Evolutionary conservation across 2,113 vertebrate genomes (phyloP), one percentile per base, ranked within the genome.

Genomic region (Salvelinus alpinus): DNA sequence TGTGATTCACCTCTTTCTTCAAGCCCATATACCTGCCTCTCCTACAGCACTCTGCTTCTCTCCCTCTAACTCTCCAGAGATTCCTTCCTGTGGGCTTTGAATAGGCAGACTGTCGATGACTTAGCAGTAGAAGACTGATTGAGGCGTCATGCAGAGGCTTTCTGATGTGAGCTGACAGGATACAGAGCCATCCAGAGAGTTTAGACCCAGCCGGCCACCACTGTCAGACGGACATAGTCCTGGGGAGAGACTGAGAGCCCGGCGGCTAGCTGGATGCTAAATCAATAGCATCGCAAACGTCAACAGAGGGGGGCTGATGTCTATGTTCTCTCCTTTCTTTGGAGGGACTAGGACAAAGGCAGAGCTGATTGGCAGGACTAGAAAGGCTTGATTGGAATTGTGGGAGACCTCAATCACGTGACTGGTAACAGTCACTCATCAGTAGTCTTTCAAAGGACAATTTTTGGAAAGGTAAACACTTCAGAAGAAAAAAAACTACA

Each of bases 161-260:
- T 47, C 59, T 34, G 72, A 78, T 78, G 70, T 14, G 77, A 83
- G 67, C 73, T 77, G 73, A 84, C 73, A 67, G 76, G 67, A 85
- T 84, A 79, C 80, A 75, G 69, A 62, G 65, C 70, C 70, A 38
- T 65, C 71, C 60, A n/a, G 34, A 71, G 48, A 7, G n/a, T 70
- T 81, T 34, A 79, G 47, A 65, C 59, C 59, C 25, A 73, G 7
- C 2, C 31, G 6, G 6, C 34, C 74, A 3, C 51, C 13, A 22
- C 68, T 9, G 12, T 14, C 6, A 9, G 57, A 18, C 20, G 13
- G 31, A 34, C 75, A 44, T 64, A 44, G 51, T n/a, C 27, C 34
- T 38, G 14, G 6, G 47, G 14, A 64, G 67, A 16, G 54, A 76
- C 64, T 65, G 1, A 73, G 51, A 47, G 47, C 24, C 1, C 51